Conservation (phyloP, 2,113 vertebrate species). For the Pseudois nayaur region DNA sequence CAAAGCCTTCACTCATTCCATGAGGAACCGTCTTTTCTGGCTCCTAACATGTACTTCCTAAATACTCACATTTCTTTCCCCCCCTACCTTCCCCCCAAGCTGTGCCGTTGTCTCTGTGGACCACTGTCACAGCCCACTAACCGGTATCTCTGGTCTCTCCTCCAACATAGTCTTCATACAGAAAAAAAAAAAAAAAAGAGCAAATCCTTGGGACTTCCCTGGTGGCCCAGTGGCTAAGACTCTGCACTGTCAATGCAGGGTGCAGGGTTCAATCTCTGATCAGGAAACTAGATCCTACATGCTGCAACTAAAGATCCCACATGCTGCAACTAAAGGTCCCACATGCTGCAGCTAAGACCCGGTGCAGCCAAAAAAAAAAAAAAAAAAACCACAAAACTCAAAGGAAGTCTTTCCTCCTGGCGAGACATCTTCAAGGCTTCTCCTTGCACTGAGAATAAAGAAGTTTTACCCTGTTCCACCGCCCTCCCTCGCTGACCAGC, state of each 20-base stretch:
- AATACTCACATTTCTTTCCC: background rate
- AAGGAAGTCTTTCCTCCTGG: background rate
- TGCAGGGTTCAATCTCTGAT: background rate
- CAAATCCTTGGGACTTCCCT: background rate
- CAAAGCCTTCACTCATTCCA: background rate
- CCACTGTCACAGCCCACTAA: background rate
- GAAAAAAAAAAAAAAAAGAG: background rate
- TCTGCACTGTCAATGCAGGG: background rate
- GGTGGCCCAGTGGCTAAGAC: background rate
- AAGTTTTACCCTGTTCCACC: background rate
- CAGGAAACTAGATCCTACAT: background rate
- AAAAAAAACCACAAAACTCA: fast-evolving
- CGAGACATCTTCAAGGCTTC: background rate
- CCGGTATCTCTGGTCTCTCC: background rate
- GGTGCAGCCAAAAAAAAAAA: background rate
- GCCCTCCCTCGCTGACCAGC: background rate
- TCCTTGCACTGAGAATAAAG: background rate
- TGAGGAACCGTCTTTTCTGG: background rate
- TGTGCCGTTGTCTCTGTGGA: background rate
- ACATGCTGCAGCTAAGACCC: background rate
- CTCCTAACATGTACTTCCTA: background rate
- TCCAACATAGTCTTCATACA: background rate
- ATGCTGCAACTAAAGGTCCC: background rate
- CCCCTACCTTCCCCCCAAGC: too few relatives aligned
- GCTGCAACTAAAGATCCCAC: background rate